Percentiles rank a stretch among this genome's conserved stretches.
Conservation (phyloP, 2,888 invertebrate genomes). For the Conistra vaccinii region DNA sequence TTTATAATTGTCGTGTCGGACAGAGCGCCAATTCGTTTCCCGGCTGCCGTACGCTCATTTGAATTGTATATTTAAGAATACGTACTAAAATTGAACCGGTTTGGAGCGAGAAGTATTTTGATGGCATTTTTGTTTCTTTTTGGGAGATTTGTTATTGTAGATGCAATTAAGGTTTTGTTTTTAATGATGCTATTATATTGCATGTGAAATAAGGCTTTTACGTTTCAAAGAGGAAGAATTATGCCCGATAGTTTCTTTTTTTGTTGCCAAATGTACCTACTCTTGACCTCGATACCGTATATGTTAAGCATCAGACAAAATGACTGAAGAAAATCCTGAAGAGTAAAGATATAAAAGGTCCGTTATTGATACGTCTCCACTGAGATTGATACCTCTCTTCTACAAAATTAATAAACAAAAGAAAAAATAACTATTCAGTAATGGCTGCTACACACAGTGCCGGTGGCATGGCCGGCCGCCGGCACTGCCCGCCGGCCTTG, state of each 20-base stretch:
- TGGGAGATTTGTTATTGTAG: neutral
- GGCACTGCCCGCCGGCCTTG: too few species aligned
- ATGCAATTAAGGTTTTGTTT: neutral
- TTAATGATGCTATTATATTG: neutral
- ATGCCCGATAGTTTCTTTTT: neutral
- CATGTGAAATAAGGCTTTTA: too few species aligned
- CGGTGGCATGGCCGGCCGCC: too few species aligned
- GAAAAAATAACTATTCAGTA: neutral
- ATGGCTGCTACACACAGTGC: too few species aligned
- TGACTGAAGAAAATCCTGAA: neutral
- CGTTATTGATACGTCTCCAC: neutral
- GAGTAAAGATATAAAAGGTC: neutral
- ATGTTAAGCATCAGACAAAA: neutral
- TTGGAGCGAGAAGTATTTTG: conserved; percentile 38
- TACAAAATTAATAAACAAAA: conserved; percentile 1
- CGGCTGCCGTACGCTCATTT: conserved; percentile 53
- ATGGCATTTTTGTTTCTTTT: conserved; percentile 25
- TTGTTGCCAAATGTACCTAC: neutral
- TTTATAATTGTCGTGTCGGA: conserved; percentile 61
- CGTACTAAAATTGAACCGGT: conserved; percentile 49
- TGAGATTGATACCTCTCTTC: too few species aligned
- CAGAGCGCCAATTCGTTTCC: conserved; percentile 56
- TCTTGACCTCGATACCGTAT: neutral
- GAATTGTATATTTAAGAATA: conserved; percentile 58
- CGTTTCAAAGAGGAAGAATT: neutral